phyloP scores from a whole-genome alignment of 2,113 vertebrate species.

The Campylorhamphus procurvoides region DNA sequence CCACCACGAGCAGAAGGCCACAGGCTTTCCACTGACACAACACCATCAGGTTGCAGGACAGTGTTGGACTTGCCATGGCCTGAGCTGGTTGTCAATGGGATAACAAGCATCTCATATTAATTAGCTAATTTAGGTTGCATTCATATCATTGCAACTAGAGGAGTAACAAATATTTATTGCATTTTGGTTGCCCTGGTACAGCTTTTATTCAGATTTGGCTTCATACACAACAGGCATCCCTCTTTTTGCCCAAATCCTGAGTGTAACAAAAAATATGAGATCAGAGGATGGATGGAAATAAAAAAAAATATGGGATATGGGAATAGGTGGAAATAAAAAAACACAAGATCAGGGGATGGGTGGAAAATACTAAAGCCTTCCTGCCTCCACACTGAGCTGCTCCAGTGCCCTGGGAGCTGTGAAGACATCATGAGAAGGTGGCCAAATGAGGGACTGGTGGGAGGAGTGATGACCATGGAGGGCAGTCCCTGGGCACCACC shows the following conservation, averaged over 20 bases:
- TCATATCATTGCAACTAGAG: background rate
- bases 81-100: background rate
- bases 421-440: accelerated
- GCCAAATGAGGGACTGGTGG: background rate
- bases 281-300: background rate
- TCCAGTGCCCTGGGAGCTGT: background rate
- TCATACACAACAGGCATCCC: background rate
- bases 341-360: too few relatives aligned
- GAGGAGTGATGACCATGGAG: background rate
- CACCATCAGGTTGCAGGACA: background rate
- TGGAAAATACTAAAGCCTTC: background rate
- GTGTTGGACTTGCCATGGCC: background rate
- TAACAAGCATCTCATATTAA: background rate
- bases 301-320: background rate
- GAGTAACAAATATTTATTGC: background rate
- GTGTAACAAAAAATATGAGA: background rate
- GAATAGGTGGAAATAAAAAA: background rate
- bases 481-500: background rate
- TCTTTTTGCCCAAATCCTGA: background rate
- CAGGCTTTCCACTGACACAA: background rate
- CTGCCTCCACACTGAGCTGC: background rate
- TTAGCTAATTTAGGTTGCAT: background rate
- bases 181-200: background rate
- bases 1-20: background rate
- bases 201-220: background rate